Evolutionary conservation across 2,113 vertebrate genomes (phyloP), one percentile per base, ranked within the genome.

Genomic region (Strix uralensis): DNA sequence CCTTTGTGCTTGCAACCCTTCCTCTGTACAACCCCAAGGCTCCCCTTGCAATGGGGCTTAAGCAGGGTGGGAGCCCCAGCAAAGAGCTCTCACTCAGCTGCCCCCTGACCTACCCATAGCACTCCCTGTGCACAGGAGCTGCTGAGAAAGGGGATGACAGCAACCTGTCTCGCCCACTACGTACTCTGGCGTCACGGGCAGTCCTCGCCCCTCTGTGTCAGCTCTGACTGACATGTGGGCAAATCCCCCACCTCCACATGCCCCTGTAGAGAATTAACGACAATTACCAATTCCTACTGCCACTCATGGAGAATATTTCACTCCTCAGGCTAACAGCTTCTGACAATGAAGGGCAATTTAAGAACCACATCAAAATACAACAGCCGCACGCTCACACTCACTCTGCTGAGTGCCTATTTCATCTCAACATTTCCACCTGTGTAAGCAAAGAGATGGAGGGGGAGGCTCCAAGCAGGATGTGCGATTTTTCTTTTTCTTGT

Each of bases 291-390:
- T 85, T 77, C 78, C 67, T 78, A n/a, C 65, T 13, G 15, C 81
- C 81, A 75, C 77, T 95, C 92, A 38, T 16, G 49, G 72, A 46
- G 5, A 10, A 0, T 32, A 58, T 89, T 91, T 84, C 86, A 69
- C 87, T 91, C 78, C 93, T 94, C 91, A 95, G 67, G 66, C 71
- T 96, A 96, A 96, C 81, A 95, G 78, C 67, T 94, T 95, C 89
- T 92, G 89, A 94, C 95, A 97, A 95, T 4, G 86, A 95, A 95
- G 84, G 89, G 89, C 92, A 94, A 92, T 73, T 85, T 95, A 51
- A 83, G 81, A 95, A 86, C 54, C 89, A 47, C 84, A 40, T 77
- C 92, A 86, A 75, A 95, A 81, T 9, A 84, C 36, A 81, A 40
- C 51, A 86, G 92, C n/a, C 4, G 0, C 57, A 32, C 1, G 0